Percentiles rank a stretch among this genome's conserved stretches.
phyloP scores from a whole-genome alignment of 1,140 invertebrate genomes.

The Caenorhabditis briggsae region DNA sequence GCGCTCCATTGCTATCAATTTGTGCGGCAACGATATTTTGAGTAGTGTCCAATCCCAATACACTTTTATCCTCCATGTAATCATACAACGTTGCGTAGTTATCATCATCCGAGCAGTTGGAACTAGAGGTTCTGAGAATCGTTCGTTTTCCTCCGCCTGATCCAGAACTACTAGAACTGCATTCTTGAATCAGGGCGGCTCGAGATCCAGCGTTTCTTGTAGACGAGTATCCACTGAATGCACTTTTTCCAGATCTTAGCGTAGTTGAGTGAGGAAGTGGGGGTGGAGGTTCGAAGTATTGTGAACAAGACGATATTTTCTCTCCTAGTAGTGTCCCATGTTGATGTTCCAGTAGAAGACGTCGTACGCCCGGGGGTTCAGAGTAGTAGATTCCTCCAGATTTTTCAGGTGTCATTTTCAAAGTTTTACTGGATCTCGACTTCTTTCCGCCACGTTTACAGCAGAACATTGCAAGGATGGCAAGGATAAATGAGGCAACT shows the following conservation, averaged over 20 bases:
- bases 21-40: conserved; percentile 57
- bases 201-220: conserved; percentile 70
- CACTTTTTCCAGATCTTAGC: conserved; percentile 72
- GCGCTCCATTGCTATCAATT: conserved; percentile 51
- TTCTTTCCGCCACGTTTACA: conserved; percentile 35
- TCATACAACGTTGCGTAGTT: conserved; percentile 77
- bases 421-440: neutral
- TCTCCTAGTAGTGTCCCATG: conserved; percentile 40
- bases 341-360: conserved; percentile 43
- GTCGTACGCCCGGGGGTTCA: conserved; percentile 22
- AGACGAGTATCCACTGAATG: conserved; percentile 70
- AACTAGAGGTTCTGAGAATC: conserved; percentile 65
- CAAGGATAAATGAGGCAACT: conserved; percentile 21
- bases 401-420: conserved; percentile 29
- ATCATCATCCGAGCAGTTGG: conserved; percentile 68
- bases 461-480: conserved; percentile 39
- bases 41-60: conserved; percentile 38
- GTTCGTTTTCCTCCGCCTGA: conserved; percentile 70
- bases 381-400: conserved; percentile 34
- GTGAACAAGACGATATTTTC: conserved; percentile 35
- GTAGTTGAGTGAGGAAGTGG: conserved; percentile 64
- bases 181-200: conserved; percentile 71
- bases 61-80: conserved; percentile 63
- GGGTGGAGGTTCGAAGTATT: conserved; percentile 41
- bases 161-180: conserved; percentile 71